Base-by-base conservation (phyloP, 2,113 vertebrate species). In the Thalassarche chlororhynchos region DNA sequence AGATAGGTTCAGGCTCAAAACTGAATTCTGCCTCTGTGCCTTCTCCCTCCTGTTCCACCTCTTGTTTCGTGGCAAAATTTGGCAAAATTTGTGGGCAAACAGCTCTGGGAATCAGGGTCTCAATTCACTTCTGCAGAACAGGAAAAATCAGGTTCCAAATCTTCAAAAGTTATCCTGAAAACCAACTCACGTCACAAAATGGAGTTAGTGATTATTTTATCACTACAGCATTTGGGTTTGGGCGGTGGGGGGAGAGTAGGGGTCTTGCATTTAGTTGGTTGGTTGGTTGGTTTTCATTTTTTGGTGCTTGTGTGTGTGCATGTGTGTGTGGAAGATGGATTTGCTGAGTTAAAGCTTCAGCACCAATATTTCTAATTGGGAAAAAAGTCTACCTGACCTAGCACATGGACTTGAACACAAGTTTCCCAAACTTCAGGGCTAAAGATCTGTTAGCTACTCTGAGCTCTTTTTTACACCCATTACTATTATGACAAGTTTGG, bases 261-360 rank as follows among this genome's bases (percentile, higher is more conserved):
- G 5, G 1, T 28, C 15, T 64, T 32, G 9, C 6, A 5, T 42
- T 89, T 80, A 66, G 44, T 19, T 3, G 5, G 24, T n/a, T 42
- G 1, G 4, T 54, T 52, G 13, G 17, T 49, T 57, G 14, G 14
- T 46, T 57, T 2, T 1, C 17, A 4, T 0, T 6, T 57, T 87
- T 74, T 55, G 7, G 6, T 79, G 12, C 5, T 44, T 23, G 71
- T 55, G 3, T 21, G 6, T 13, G 14, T 61, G 2, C 16, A 6
- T 14, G 19, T 42, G 32, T 10, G 5, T n/a, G 29, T 47, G 13
- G 12, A 47, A 91, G 70, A 76, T 6, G 10, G 17, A 49, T 60
- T 17, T 78, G 17, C 17, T 75, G 46, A 77, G 75, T 26, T 23
- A 82, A 84, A 57, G 7, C 2, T 77, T 70, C 62, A 29, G 13